These are phyloP conservation scores for Ruditapes philippinarum DNA, from an alignment of 1,140 invertebrate genomes.

Conservation along the genomic window DNA sequence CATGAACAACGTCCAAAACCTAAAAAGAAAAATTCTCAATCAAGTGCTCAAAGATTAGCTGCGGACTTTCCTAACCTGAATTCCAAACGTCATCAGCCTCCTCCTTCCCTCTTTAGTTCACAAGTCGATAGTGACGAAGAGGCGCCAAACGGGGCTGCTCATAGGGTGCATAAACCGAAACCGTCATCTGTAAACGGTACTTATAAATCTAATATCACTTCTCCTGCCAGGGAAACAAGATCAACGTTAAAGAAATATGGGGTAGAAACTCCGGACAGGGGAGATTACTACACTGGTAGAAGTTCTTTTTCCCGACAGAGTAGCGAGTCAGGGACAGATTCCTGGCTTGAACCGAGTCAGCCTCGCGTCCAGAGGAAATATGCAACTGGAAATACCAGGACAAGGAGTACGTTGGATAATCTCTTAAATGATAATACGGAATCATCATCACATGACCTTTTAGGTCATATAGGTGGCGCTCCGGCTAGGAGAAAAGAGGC, in stretches of 20 bases:
- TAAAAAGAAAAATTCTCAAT: neutral
- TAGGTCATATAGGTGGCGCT: conserved; percentile 50
- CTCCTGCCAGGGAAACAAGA: conserved; percentile 45
- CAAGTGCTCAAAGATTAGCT: conserved; percentile 33
- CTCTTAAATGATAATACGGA: conserved; percentile 52
- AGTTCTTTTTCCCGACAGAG: conserved; percentile 25
- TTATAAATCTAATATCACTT: conserved; percentile 31
- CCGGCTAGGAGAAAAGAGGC: conserved; percentile 4
- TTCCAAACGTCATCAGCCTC: conserved; percentile 56
- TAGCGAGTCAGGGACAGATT: conserved; percentile 22
- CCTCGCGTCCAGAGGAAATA: neutral
- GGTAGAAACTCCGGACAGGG: conserved; percentile 35
- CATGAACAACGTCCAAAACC: conserved; percentile 51
- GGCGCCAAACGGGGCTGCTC: neutral
- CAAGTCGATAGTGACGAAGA: conserved; percentile 47
- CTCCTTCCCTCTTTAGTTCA: conserved; percentile 28
- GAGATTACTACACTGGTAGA: conserved; percentile 43
- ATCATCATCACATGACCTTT: conserved; percentile 54
- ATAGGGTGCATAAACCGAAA: conserved; percentile 41
- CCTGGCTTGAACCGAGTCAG: neutral
- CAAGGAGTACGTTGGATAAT: conserved; percentile 60
- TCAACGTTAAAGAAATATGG: conserved; percentile 73
- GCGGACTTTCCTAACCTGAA: conserved; percentile 48
- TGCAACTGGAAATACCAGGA: neutral
- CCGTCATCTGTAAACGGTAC: neutral